These are phyloP conservation scores for Leptopilina clavipes DNA, from an alignment of 1,140 invertebrate genomes.

Conservation along the genomic window DNA sequence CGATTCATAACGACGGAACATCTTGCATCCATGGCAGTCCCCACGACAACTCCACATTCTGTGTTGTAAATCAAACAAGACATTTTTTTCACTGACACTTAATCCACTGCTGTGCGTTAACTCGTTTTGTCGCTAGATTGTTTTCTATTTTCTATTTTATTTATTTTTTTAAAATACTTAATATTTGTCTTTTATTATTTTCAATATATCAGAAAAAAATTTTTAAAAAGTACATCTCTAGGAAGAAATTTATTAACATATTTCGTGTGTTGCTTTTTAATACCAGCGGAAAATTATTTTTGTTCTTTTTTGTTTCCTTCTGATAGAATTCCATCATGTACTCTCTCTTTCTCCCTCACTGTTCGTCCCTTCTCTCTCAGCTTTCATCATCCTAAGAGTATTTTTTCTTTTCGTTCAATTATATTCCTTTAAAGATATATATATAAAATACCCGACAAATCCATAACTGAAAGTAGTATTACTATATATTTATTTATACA, in stretches of 20 bases:
- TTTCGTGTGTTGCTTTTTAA: background rate
- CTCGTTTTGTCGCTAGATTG: slow-evolving; percentile 7
- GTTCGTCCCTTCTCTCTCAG: slow-evolving; percentile 39
- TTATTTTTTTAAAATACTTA: background rate
- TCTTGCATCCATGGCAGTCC: slow-evolving; percentile 51
- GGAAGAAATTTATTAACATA: background rate
- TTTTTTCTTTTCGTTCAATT: slow-evolving; percentile 14
- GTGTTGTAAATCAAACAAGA: slow-evolving; percentile 72
- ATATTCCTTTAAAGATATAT: slow-evolving; percentile 18
- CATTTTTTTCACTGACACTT: slow-evolving; percentile 61
- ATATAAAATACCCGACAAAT: background rate
- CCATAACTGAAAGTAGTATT: background rate
- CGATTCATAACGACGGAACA: slow-evolving; percentile 59
- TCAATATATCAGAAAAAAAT: background rate
- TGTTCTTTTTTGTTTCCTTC: background rate
- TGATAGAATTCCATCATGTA: background rate
- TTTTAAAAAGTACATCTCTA: background rate
- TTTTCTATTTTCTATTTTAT: no score
- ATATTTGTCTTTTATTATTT: slow-evolving; percentile 22
- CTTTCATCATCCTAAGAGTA: slow-evolving; percentile 24
- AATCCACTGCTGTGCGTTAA: slow-evolving; percentile 43
- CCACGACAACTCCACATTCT: slow-evolving; percentile 63
- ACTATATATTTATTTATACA: no score
- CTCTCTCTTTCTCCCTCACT: slow-evolving; percentile 40
- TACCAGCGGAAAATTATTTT: background rate